These are phyloP conservation scores for Melipona beecheii DNA, from an alignment of 2,888 invertebrate genomes.

Conservation along the genomic window DNA sequence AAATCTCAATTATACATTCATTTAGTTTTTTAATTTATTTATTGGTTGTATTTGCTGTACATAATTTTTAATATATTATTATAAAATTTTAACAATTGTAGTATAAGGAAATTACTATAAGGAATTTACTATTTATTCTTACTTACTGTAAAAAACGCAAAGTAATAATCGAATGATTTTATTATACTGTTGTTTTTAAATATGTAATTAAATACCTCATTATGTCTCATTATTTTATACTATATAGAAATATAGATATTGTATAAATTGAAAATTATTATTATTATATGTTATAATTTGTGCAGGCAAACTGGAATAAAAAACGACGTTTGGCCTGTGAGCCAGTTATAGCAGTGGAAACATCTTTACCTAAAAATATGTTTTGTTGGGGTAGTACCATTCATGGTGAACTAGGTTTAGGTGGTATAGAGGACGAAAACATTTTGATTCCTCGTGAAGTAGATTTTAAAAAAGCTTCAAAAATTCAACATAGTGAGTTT, in stretches of 20 bases:
- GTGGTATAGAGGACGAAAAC: slow-evolving; percentile 90
- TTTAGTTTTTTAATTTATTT: slow-evolving; percentile 8
- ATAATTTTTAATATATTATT: not conserved
- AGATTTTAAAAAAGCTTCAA: slow-evolving; percentile 80
- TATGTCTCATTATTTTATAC: not conserved
- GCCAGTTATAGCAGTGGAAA: slow-evolving; percentile 45
- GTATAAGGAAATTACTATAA: not conserved
- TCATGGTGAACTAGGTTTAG: slow-evolving; percentile 92
- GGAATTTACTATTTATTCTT: no score
- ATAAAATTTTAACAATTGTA: not conserved
- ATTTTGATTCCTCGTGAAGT: slow-evolving; percentile 85
- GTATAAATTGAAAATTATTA: not conserved
- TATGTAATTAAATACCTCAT: not conserved
- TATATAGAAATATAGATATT: not conserved
- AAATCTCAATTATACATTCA: slow-evolving; percentile 1
- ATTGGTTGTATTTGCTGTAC: not conserved
- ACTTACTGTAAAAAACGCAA: not conserved
- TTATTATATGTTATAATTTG: slow-evolving; percentile 13
- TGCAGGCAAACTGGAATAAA: slow-evolving; percentile 75
- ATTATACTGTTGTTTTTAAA: not conserved
- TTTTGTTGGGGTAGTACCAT: slow-evolving; percentile 92
- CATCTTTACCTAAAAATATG: slow-evolving; percentile 80
- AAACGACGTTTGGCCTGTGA: slow-evolving; percentile 72
- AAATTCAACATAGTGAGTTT: slow-evolving; percentile 83
- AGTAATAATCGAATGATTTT: not conserved